A percentile compares a stretch with the other conserved stretches of the same genome.
phyloP scores from a whole-genome alignment of 2,888 invertebrate species.

The Drosophila peninsularis region DNA sequence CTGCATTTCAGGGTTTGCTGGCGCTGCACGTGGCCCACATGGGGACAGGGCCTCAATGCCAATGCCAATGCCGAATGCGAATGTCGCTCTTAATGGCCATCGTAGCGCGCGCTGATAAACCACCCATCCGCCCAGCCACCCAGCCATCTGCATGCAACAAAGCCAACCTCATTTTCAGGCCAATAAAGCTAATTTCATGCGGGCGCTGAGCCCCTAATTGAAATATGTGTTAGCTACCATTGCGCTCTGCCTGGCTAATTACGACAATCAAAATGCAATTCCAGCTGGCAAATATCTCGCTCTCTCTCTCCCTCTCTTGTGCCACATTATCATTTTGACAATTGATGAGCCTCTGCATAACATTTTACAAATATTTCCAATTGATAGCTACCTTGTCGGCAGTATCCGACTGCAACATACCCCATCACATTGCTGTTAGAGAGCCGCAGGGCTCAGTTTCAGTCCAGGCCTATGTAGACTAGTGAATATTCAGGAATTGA shows the following conservation, averaged over 20 bases:
- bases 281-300: conserved; percentile 2
- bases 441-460: too few species aligned
- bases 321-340: not conserved
- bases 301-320: not conserved
- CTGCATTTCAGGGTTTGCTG: conserved; percentile 34
- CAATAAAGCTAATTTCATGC: conserved; percentile 53
- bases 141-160: not conserved
- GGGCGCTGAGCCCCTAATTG: conserved; percentile 34
- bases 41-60: conserved; percentile 52
- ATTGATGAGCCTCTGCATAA: not conserved
- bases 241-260: conserved; percentile 24
- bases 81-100: conserved; percentile 40
- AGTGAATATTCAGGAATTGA: conserved; percentile 15
- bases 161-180: conserved; percentile 25
- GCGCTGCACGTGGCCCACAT: conserved; percentile 37
- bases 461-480: not conserved
- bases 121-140: not conserved
- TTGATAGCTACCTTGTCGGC: too few species aligned
- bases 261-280: conserved; percentile 52
- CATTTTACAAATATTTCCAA: not conserved
- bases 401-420: too few species aligned
- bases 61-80: conserved; percentile 39
- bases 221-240: conserved; percentile 49
- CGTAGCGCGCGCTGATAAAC: conserved; percentile 18
- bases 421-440: too few species aligned